Evolutionary conservation across 2,113 vertebrate species (phyloP), one percentile per base, ranked within the genome.

Genomic region (Hystrix brachyura): DNA sequence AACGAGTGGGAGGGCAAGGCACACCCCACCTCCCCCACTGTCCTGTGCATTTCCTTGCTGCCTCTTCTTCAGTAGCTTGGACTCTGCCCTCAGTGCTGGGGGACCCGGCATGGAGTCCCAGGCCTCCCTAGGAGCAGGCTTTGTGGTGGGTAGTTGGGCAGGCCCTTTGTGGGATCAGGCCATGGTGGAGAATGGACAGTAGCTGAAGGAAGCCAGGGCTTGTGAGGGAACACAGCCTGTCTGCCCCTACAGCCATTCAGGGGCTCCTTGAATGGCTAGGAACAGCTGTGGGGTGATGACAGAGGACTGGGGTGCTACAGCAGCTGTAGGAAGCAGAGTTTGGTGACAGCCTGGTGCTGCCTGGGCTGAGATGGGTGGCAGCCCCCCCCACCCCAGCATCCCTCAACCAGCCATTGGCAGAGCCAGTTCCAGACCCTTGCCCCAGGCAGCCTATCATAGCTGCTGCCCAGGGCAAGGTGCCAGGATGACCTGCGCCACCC

Each of bases 21-120:
- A 2, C 8, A 1, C 3, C 9, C 57, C 0, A 0, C 2, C 62
- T 12, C 10, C 13, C 7, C 4, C 0, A 9, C 51, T 21, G 4
- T 4, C 79, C 29, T 14, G 9, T 8, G 5, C 43, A 3, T 53
- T 82, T 88, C 57, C 29, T 55, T 4, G 21, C 51, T 7, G 19
- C 67, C 43, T 48, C 25, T 65, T 55, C 34, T 46, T 32, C 0
- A 14, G 12, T 25, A 6, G 38, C 59, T 7, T 25, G 57, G n/a
- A 51, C 60, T 53, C 27, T 69, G 60, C 34, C 32, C 25, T 81
- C 2, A 29, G 51, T 25, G 25, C 55, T 11, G 12, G 59, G 81
- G 12, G 29, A 4, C 15, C 18, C 4, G 25, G 23, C 7, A 0
- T 32, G 65, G 62, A 71, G 62, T 43, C 8, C 60, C 27, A 7